phyloP scores from a whole-genome alignment of 2,113 vertebrate genomes.

The Opisthocomus hoazin region DNA sequence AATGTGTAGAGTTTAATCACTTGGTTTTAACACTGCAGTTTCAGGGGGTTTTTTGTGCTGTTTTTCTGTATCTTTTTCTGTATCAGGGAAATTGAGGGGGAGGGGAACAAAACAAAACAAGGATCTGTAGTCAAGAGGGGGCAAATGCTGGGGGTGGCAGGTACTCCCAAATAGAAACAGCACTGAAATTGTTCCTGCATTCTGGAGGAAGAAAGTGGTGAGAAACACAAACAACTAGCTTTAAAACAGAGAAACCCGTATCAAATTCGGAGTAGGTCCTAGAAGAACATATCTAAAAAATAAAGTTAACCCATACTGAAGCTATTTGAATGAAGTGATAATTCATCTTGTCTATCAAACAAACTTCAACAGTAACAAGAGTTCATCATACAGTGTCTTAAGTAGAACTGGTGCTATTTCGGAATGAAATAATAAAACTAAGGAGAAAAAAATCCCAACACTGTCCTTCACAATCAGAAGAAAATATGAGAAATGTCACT shows the following conservation, averaged over 20 bases:
- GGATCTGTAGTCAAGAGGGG: neutral
- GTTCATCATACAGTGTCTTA: neutral
- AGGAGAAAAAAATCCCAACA: neutral
- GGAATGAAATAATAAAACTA: neutral
- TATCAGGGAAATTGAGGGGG: fast-evolving
- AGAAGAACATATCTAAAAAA: neutral
- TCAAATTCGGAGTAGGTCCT: neutral
- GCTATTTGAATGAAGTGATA: neutral
- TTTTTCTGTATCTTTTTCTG: neutral
- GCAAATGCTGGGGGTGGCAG: neutral
- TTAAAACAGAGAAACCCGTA: neutral
- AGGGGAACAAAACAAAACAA: neutral
- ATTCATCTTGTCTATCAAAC: neutral
- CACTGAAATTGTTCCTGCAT: neutral
- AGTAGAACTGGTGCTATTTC: neutral
- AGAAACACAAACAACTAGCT: neutral
- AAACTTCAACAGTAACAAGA: neutral
- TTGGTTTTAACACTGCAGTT: neutral
- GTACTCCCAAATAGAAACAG: neutral
- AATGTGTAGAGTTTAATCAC: neutral
- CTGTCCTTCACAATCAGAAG: neutral
- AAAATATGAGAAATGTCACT: neutral
- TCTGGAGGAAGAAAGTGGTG: neutral
- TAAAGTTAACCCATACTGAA: neutral
- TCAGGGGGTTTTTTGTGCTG: neutral